Conservation (phyloP, 2,797 vertebrate species). For the Toxotes lorentzi region DNA sequence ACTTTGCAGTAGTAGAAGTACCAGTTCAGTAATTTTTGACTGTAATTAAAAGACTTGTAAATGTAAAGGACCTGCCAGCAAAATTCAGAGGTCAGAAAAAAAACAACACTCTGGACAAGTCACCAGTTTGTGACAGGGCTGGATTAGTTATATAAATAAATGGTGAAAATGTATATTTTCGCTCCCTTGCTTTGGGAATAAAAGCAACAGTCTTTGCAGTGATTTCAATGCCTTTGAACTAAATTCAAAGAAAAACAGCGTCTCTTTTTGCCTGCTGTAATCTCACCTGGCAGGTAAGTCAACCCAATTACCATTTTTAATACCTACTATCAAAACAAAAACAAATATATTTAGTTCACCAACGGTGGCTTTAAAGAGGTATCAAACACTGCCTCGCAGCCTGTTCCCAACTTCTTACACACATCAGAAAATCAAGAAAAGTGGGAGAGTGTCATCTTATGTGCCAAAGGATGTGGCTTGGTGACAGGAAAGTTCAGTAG, state of each 20-base stretch:
- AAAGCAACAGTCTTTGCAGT: constrained; percentile 33
- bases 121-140: not conserved
- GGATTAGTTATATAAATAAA: not conserved
- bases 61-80: not conserved
- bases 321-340: constrained; percentile 16
- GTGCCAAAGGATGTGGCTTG: not conserved
- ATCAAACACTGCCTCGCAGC: not conserved
- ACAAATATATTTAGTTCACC: constrained; percentile 14
- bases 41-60: not conserved
- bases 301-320: constrained; percentile 31
- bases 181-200: not conserved
- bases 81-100: constrained; percentile 8
- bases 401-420: not conserved
- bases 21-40: not conserved
- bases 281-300: constrained; percentile 41
- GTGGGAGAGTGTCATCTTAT: not conserved
- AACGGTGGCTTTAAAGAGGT: not conserved
- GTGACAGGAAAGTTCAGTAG: not conserved
- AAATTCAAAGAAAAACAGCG: constrained; percentile 45
- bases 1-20: not conserved
- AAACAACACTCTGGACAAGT: constrained; percentile 11
- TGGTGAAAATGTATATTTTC: constrained; percentile 17
- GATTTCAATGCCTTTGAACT: constrained; percentile 47
- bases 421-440: not conserved
- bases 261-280: constrained; percentile 37